Base-by-base conservation (phyloP, 1,140 invertebrate species). In the Scaptodrosophila lebanonensis region DNA sequence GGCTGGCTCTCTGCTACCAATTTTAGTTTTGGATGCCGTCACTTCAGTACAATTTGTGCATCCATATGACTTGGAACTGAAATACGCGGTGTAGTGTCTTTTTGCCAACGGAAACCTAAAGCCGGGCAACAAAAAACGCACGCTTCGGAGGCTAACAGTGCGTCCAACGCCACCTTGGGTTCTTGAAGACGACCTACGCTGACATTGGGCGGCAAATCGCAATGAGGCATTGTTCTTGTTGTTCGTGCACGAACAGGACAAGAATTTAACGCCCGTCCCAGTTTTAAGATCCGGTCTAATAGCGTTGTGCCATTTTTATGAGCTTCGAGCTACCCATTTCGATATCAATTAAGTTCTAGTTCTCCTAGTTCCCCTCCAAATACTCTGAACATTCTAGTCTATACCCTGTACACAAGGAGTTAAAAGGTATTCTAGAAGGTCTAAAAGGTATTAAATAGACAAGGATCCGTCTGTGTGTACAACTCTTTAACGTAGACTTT, bases 11-110 rank as follows among this genome's bases (percentile, higher is more conserved):
- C 32, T 30, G 32, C 45, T 39, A 51, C 50, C 35, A 22, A 27
- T 50, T 68, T 65, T 35, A 13, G 44, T 44, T 49, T 60, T 25
- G 57, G 52, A 76, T 79, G 36, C 75, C 69, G 57, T 70, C 75
- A 70, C 76, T 68, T 84, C 61, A 84, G 82, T 84, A 75, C 52
- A 50, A 52, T 36, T 67, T 71, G 65, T 68, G 67, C 71, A 75
- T 68, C 68, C 71, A 75, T 68, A 71, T 71, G 61, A 75, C 57
- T 75, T 75, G 56, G 66, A 54, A 15, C 35, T 38, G 5, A 7
- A 65, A 27, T 17, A 60, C 64, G 52, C 47, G 33, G 18, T 4
- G 32, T 33, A 3, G 32, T n/a, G 32, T 33, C 12, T 33, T 33
- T 3, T 25, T 33, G 32, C 3, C 9, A n/a, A 33, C 8, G 2